Base-by-base conservation (phyloP, 2,888 invertebrate species). In the Netelia virgata region DNA sequence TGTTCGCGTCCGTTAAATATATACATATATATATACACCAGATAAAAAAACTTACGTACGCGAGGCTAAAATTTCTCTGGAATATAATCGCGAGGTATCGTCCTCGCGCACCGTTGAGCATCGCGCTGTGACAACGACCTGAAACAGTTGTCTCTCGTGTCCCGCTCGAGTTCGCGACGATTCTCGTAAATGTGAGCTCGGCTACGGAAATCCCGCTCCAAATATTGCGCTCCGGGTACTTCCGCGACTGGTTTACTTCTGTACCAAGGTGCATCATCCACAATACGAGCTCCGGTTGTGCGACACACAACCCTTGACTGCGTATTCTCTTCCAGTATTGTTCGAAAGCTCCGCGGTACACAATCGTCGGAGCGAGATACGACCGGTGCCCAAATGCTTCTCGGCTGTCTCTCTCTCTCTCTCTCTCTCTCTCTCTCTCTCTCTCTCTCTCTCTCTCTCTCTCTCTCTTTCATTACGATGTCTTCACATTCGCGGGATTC, bases 201-300 rank as follows among this genome's bases (percentile, higher is more conserved):
- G 66, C 72, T 70, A 53, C 50, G 61, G 69, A 69, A 78, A 78
- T 55, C 28, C 55, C 41, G 28, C 43, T 43, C 23, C 50, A 63
- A 69, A 73, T 77, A 70, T 57, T 75, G 69, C 50, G 10, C 64
- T 23, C 43, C n/a, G 43, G 18, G 68, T 64, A 63, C 43, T 57
- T 69, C 57, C 18, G 14, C 73, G 43, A 77, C 68, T 63, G 47
- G 72, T 16, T 79, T 43, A 20, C 75, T 75, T 79, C 64, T 28
- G 53, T n/a, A 20, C 41, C 6, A 47, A 55, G 50, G 23, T 64
- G 57, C 43, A 76, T 70, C 23, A 23, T 78, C 23, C 6, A 50
- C 20, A 61, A 61, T 36, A 50, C 61, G 68, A 77, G 9, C 18
- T 69, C 50, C 55, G 8, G 61, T n/a, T 63, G 69, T 28, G 41